These are phyloP conservation scores for Aphidoletes aphidimyza DNA, from an alignment of 2,888 invertebrate species.

Conservation along the genomic window DNA sequence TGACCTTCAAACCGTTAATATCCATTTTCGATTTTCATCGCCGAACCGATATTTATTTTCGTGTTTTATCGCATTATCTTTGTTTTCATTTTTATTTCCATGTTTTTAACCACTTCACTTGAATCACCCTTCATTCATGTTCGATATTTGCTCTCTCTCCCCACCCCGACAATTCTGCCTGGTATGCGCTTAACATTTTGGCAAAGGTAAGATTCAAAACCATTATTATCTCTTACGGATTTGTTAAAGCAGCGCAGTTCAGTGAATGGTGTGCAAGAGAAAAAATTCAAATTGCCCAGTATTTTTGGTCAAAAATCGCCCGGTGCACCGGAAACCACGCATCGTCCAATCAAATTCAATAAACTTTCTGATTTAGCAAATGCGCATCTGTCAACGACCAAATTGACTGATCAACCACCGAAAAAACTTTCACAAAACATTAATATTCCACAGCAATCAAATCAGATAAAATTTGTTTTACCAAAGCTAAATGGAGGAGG, in stretches of 20 bases:
- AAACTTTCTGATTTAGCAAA: constrained; percentile 59
- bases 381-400: constrained; percentile 57
- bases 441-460: background rate
- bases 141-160: too few relatives aligned
- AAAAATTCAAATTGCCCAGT: constrained; percentile 52
- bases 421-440: background rate
- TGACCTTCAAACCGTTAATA: too few relatives aligned
- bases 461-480: constrained; percentile 55
- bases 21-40: too few relatives aligned
- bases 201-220: constrained; percentile 68
- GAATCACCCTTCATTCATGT: too few relatives aligned
- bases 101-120: too few relatives aligned
- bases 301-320: constrained; percentile 45
- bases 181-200: background rate
- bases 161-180: background rate
- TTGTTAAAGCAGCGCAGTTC: constrained; percentile 56
- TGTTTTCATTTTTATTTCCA: too few relatives aligned
- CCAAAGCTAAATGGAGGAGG: constrained; percentile 59
- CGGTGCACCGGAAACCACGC: background rate
- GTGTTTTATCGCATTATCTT: too few relatives aligned
- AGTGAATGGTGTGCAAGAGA: background rate
- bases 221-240: constrained; percentile 55
- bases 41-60: too few relatives aligned
- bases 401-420: background rate
- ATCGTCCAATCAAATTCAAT: constrained; percentile 56